phyloP scores from a whole-genome alignment of 2,888 invertebrate genomes.

The Rhingia campestris region DNA sequence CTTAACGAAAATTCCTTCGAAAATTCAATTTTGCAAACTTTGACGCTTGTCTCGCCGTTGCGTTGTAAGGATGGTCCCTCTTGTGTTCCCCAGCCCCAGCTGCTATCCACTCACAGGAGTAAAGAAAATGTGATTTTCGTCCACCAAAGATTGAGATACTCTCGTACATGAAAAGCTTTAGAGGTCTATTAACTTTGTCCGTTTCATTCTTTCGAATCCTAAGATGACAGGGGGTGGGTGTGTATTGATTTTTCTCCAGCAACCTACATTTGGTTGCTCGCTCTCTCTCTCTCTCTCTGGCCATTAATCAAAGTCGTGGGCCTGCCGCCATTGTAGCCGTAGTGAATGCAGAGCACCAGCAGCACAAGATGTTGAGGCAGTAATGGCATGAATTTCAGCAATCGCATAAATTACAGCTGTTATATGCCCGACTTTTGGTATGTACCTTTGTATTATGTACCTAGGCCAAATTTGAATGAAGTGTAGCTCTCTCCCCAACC shows the following conservation, averaged over 20 bases:
- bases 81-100: background rate
- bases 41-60: background rate
- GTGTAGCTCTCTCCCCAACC: conserved; percentile 14
- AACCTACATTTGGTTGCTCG: conserved; percentile 46
- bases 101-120: background rate
- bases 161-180: conserved; percentile 11
- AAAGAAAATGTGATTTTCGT: conserved; percentile 18
- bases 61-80: background rate
- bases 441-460: conserved; percentile 14
- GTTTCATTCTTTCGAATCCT: conserved; percentile 4
- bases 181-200: conserved; percentile 32
- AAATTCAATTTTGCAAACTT: conserved; percentile 19
- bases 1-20: background rate
- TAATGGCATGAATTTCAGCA: conserved; percentile 60
- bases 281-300: conserved; percentile 11
- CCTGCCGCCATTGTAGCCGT: conserved; percentile 38
- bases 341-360: conserved; percentile 49
- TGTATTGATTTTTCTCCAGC: conserved; percentile 58
- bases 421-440: conserved; percentile 49
- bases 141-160: conserved; percentile 1
- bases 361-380: conserved; percentile 72
- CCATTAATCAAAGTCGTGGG: conserved; percentile 66
- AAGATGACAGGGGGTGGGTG: conserved; percentile 8
- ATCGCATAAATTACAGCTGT: conserved; percentile 68
- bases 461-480: conserved; percentile 64